Conservation (phyloP, 2,888 invertebrate species). For the Philhelius pedissequus region DNA sequence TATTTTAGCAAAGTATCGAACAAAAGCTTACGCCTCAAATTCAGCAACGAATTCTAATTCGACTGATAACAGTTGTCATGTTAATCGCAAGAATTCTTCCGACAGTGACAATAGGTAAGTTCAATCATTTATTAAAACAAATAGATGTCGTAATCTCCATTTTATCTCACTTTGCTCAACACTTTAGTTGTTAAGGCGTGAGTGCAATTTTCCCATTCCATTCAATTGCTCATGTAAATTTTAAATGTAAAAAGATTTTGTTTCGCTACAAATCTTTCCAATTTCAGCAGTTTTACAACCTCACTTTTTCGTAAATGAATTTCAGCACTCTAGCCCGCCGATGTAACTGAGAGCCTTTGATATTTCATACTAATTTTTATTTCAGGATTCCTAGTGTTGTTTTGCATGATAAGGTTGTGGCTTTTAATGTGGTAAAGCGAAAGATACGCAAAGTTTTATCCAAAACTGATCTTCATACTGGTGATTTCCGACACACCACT, state of each 20-base stretch:
- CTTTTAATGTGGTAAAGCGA: slow-evolving; percentile 82
- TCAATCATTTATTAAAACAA: neutral
- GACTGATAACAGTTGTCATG: slow-evolving; percentile 74
- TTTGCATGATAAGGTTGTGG: slow-evolving; percentile 72
- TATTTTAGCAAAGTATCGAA: slow-evolving; percentile 95
- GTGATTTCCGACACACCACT: slow-evolving; percentile 82
- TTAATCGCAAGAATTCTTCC: slow-evolving; percentile 71
- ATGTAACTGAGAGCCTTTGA: too few relatives aligned
- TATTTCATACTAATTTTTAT: neutral
- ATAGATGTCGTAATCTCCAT: too few relatives aligned
- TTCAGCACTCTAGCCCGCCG: too few relatives aligned
- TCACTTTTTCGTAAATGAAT: too few relatives aligned
- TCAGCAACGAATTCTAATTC: slow-evolving; percentile 79
- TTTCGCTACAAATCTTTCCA: too few relatives aligned
- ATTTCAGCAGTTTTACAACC: too few relatives aligned
- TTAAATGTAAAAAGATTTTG: too few relatives aligned
- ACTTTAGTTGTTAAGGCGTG: too few relatives aligned
- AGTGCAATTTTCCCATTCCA: too few relatives aligned
- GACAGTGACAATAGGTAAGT: slow-evolving; percentile 78
- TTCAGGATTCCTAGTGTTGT: slow-evolving; percentile 71
- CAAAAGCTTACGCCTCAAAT: slow-evolving; percentile 82
- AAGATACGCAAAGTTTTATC: slow-evolving; percentile 94
- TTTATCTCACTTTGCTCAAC: too few relatives aligned
- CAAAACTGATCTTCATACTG: slow-evolving; percentile 89
- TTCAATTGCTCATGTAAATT: too few relatives aligned